Base-by-base conservation (phyloP, 2,113 vertebrate species). In the Pycnonotus jocosus region DNA sequence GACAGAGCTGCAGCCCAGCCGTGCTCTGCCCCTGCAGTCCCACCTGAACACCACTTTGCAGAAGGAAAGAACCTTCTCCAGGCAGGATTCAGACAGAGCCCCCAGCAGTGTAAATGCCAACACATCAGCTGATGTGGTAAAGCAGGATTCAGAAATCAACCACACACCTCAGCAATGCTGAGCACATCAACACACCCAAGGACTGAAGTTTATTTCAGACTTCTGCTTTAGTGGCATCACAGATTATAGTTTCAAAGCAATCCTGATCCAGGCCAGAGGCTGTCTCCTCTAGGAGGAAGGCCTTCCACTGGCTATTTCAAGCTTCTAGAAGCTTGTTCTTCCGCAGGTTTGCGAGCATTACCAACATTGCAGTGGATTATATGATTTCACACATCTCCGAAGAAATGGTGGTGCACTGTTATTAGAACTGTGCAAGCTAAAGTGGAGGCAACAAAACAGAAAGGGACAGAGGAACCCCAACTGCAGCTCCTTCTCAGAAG, bases 341-440 rank as follows among this genome's bases (percentile, higher is more conserved):
- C 68, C 51, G 27, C 13, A 7, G 6, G 21, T 62, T 24, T 62
- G 38, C 51, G 69, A 79, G 64, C 28, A 40, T 10, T 24, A 69
- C 23, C 42, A 76, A 12, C 21, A 54, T 0, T 18, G 33, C 45
- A 57, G 66, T 9, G 35, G 27, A 15, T 58, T 35, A 27, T 10
- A 33, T 0, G 2, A 42, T 42, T 57, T 16, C 2, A 7, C 1
- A 1, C 12, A 33, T 15, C 58, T 48, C 56, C 7, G 2, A 71
- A 81, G 40, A 48, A 90, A 64, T 18, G 24, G 40, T 6, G 3
- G 17, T 40, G 27, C 44, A 12, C 15, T 56, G 1, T 17, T n/a
- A 27, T 8, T 33, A 17, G 37, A 94, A 44, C 30, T 51, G 31
- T 9, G 44, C 37, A 86, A 88, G 68, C 22, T 24, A 18, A 44